Base-by-base conservation (phyloP, 1,140 invertebrate genomes). In the Brachionus rubens region DNA sequence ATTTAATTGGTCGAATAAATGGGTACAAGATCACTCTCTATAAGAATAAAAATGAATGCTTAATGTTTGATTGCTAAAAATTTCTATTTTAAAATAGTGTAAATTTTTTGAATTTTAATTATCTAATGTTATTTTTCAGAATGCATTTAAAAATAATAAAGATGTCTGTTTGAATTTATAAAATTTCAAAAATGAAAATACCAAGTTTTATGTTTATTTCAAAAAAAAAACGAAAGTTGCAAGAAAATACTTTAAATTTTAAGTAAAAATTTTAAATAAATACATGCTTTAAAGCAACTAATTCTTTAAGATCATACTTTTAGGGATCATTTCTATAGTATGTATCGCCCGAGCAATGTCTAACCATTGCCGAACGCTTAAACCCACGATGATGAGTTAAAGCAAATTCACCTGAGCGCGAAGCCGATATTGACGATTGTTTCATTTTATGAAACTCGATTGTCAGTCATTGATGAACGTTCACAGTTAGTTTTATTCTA, bases 381-480 rank as follows among this genome's bases (percentile, higher is more conserved):
- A 30, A 56, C 52, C 26, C 52, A 56, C 52, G 52, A 56, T 56
- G 52, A 56, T 56, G 52, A 56, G 52, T 56, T 21, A 56, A 33
- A 56, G 52, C 52, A 26, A 28, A 56, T 28, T 56, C n/a, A 30
- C 28, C 52, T 56, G 52, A 56, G 52, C 52, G 52, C 52, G 52
- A 56, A 56, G 30, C 21, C 52, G 52, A 56, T 56, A 56, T 56
- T 56, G 52, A 28, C 30, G 52, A 28, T 26, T 56, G 26, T 56
- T 56, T 56, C 52, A 14, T 9, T 7, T 28, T 30, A 28, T 24
- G 24, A 56, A 56, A 56, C 52, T 56, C 26, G 52, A 28, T 28
- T n/a, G 9, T 28, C 52, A 56, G 30, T 56, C 52, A 56, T 56
- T 56, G 52, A 56, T 56, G 52, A 56, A 56, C 52, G 52, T 56